These are phyloP conservation scores for Saccostrea cuccullata DNA, from an alignment of 1,140 invertebrate genomes.

Conservation along the genomic window DNA sequence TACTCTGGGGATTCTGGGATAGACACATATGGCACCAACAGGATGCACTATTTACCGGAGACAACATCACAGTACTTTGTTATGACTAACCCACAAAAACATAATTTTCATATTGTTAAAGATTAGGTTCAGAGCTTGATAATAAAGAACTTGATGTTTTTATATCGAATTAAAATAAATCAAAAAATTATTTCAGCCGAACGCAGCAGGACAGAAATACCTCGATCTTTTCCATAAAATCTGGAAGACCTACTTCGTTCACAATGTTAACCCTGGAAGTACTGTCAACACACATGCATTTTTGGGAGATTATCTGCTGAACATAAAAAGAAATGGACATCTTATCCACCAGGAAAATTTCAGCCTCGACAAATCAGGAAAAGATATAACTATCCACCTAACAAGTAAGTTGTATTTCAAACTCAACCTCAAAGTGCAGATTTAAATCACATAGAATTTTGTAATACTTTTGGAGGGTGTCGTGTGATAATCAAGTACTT, in stretches of 20 bases:
- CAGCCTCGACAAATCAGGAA: constrained; percentile 42
- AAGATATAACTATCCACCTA: constrained; percentile 41
- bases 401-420: neutral
- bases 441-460: no score
- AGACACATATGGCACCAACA: constrained; percentile 50
- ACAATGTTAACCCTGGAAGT: constrained; percentile 34
- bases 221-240: constrained; percentile 45
- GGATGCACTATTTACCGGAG: constrained; percentile 54
- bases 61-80: constrained; percentile 51
- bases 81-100: no score
- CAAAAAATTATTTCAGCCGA: constrained; percentile 44
- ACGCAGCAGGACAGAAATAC: constrained; percentile 54
- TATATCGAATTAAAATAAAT: neutral
- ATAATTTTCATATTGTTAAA: no score
- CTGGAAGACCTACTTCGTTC: constrained; percentile 49
- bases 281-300: constrained; percentile 43
- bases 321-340: constrained; percentile 54
- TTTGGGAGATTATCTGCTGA: constrained; percentile 50
- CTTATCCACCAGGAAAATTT: constrained; percentile 47
- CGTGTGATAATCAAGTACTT: no score
- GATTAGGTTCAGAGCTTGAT: no score
- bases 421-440: neutral
- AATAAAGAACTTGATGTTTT: no score
- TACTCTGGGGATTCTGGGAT: constrained; percentile 74
- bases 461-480: no score